Percentiles rank a stretch among this genome's conserved stretches.
phyloP scores from a whole-genome alignment of 2,797 vertebrate genomes.

The Ptychadena robeensis region DNA sequence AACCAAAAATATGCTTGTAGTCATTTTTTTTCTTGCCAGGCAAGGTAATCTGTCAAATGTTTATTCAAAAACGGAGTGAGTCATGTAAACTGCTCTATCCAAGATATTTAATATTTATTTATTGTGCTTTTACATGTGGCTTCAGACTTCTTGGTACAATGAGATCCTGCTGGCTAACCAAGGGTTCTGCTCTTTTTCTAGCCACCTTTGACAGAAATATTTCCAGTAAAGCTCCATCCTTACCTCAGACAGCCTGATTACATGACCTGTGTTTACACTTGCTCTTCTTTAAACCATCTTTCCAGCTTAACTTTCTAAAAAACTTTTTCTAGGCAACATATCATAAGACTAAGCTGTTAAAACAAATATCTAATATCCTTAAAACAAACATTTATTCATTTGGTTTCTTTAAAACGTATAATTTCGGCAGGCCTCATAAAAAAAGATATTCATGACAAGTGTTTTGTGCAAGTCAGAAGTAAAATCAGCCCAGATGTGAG shows the following conservation, averaged over 20 bases:
- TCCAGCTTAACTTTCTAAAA: slow-evolving; percentile 25
- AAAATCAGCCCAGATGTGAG: slow-evolving; percentile 45
- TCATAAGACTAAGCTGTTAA: slow-evolving; percentile 35
- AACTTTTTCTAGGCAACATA: slow-evolving; percentile 46
- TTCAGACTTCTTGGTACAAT: slow-evolving; percentile 56
- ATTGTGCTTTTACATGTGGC: slow-evolving; percentile 56
- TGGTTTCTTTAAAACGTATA: slow-evolving; percentile 45
- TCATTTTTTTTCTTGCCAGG: slow-evolving; percentile 54
- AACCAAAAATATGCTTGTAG: slow-evolving; percentile 58
- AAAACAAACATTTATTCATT: slow-evolving; percentile 50
- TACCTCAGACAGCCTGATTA: slow-evolving; percentile 51
- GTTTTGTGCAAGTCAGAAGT: slow-evolving; percentile 44
- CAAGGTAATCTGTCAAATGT: slow-evolving; percentile 59
- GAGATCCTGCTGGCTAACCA: slow-evolving; percentile 53
- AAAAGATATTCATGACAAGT: slow-evolving; percentile 41
- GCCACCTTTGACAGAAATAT: slow-evolving; percentile 50
- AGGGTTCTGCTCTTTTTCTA: slow-evolving; percentile 48
- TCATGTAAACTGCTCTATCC: slow-evolving; percentile 57
- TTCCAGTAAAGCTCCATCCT: slow-evolving; percentile 56
- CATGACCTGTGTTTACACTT: slow-evolving; percentile 41
- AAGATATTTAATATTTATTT: slow-evolving; percentile 61
- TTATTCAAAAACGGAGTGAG: slow-evolving; percentile 57
- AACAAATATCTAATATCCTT: slow-evolving; percentile 42
- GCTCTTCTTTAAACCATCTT: slow-evolving; percentile 43
- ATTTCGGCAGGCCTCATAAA: slow-evolving; percentile 26